Evolutionary conservation across 2,797 vertebrate genomes (phyloP), one percentile per base, ranked within the genome.

Genomic region (Adrianichthys oophorus): DNA sequence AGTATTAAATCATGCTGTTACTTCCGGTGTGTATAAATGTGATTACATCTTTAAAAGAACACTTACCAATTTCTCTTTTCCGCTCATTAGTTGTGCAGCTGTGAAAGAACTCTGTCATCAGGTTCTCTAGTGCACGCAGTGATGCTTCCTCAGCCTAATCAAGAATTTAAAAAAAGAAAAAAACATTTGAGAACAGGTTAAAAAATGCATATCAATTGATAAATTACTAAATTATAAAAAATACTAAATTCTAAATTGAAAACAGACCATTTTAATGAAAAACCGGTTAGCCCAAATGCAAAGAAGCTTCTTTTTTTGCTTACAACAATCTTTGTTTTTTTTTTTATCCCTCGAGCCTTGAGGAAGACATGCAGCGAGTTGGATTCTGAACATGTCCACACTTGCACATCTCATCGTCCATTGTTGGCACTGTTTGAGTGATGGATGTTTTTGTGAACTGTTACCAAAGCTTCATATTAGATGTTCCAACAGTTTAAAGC

Each of bases 51-150:
- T 17, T 4, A 55, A 23, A 40, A 7, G 46, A 18, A 48, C 47
- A 69, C 94, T 91, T 85, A 98, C 98, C 98, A 52, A 99, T 99
- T 89, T 99, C 97, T 13, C 95, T 93, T 64, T 99, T 99, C 59
- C 98, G 90, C 80, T 99, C 96, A 43, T 99, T 99, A 0, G 95
- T 96, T 0, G 98, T 99, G 87, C 94, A 97, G 49, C 92, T 95
- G 84, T 99, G 97, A 85, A 99, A 99, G 89, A 99, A 99, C 74
- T 99, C 98, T 0, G 95, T 98, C 97, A 99, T 99, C 3, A 99
- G 91, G 86, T 91, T 95, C 90, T 99, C 98, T 87, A 99, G 70
- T 19, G 94, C 96, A 67, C 94, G 93, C 67, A 99, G 87, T 0
- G 98, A 98, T 76, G 92, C 79, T 89, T 98, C 97, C 76, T 98